phyloP scores from a whole-genome alignment of 2,797 vertebrate species.

The Eulemur rubriventer region DNA sequence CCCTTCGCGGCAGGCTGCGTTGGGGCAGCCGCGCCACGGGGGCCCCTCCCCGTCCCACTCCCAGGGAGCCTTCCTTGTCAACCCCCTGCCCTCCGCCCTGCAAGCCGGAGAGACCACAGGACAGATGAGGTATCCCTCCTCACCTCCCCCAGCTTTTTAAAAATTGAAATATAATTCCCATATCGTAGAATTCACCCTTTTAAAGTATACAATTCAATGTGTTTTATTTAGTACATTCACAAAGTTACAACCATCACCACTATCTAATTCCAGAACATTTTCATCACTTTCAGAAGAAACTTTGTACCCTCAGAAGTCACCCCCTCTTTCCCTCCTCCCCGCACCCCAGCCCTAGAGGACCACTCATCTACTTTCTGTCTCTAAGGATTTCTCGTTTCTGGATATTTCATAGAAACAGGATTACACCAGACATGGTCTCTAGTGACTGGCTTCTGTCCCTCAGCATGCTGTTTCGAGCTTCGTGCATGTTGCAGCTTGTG shows the following conservation, averaged over 20 bases:
- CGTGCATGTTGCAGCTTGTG: accelerated
- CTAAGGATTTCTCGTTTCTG: neutral
- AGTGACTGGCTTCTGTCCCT: neutral
- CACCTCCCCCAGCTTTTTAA: neutral
- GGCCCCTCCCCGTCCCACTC: neutral
- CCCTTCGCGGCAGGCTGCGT: neutral
- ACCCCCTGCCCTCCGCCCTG: neutral
- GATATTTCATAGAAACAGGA: neutral
- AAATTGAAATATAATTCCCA: neutral
- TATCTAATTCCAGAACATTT: neutral
- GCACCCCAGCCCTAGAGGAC: neutral
- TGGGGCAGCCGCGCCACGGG: neutral
- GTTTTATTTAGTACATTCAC: neutral
- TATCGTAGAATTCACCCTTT: neutral
- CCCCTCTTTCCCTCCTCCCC: neutral
- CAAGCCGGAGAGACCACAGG: neutral
- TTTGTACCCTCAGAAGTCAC: neutral
- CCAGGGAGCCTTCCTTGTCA: neutral
- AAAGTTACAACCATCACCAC: neutral
- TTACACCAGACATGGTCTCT: neutral
- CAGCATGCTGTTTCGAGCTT: accelerated
- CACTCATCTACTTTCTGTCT: neutral
- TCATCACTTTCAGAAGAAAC: neutral
- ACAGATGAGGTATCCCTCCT: neutral
- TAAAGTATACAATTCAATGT: neutral